phyloP scores from a whole-genome alignment of 2,888 invertebrate species.

The Ariolimax columbianus region DNA sequence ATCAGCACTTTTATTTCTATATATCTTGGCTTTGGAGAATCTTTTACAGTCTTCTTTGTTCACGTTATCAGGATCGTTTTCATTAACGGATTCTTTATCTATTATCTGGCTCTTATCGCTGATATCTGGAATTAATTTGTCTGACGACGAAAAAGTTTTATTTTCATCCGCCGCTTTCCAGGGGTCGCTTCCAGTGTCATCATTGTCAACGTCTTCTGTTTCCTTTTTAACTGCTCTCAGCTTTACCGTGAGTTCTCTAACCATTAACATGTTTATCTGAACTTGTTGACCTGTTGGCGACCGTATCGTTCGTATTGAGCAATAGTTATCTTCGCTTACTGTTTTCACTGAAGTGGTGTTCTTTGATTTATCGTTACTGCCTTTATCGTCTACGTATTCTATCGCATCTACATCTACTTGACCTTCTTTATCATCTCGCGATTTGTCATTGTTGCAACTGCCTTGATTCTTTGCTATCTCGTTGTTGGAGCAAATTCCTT shows the following conservation, averaged over 20 bases:
- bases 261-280: conserved; percentile 41
- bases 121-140: neutral
- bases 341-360: neutral
- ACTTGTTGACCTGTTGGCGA: neutral
- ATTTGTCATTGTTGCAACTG: neutral
- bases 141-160: too few species aligned
- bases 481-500: neutral
- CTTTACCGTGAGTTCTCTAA: conserved; percentile 42
- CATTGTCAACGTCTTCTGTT: neutral
- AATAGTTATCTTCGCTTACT: neutral
- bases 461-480: neutral
- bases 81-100: neutral
- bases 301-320: neutral
- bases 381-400: neutral
- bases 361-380: neutral
- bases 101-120: neutral
- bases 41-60: neutral
- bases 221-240: conserved; percentile 40
- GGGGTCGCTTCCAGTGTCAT: neutral
- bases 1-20: conserved; percentile 2
- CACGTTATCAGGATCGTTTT: neutral
- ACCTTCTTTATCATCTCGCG: neutral
- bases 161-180: neutral
- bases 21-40: neutral
- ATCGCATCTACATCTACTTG: neutral